A percentile compares a stretch with the other conserved stretches of the same genome.
These are phyloP conservation scores for Macrobrachium nipponense DNA, from an alignment of 1,140 invertebrate genomes.

Conservation along the genomic window DNA sequence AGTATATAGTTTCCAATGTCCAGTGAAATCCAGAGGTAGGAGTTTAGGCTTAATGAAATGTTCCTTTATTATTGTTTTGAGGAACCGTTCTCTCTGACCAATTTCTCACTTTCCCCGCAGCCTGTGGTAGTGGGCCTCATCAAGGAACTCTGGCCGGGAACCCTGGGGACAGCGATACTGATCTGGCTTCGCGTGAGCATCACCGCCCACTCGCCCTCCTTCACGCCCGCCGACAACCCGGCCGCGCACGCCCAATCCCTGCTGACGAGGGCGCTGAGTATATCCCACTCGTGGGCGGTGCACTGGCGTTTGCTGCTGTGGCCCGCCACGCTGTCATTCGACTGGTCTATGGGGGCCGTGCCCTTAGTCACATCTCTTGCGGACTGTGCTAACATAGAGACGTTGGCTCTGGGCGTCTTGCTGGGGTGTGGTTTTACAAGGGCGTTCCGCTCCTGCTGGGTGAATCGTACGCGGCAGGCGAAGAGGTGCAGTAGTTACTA, in stretches of 20 bases:
- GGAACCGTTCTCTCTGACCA: no score
- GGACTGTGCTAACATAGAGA: slow-evolving; percentile 76
- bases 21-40: no score
- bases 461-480: not conserved
- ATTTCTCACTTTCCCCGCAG: slow-evolving; percentile 28
- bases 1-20: no score
- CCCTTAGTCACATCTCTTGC: slow-evolving; percentile 79
- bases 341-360: slow-evolving; percentile 96
- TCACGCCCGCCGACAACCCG: slow-evolving; percentile 69
- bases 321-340: slow-evolving; percentile 88
- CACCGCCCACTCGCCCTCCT: slow-evolving; percentile 65
- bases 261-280: slow-evolving; percentile 77
- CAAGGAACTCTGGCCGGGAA: slow-evolving; percentile 71
- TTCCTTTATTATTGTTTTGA: no score
- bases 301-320: slow-evolving; percentile 86
- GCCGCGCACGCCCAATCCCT: slow-evolving; percentile 68
- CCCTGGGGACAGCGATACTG: slow-evolving; percentile 73
- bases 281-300: slow-evolving; percentile 86
- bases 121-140: slow-evolving; percentile 43
- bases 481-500: slow-evolving; percentile 29
- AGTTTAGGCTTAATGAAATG: no score
- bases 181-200: slow-evolving; percentile 77
- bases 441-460: slow-evolving; percentile 43
- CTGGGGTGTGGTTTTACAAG: slow-evolving; percentile 68
- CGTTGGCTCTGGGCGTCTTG: slow-evolving; percentile 75